Base-by-base conservation (phyloP, 1,140 invertebrate genomes). In the Ceratoteleas bidentatus region DNA sequence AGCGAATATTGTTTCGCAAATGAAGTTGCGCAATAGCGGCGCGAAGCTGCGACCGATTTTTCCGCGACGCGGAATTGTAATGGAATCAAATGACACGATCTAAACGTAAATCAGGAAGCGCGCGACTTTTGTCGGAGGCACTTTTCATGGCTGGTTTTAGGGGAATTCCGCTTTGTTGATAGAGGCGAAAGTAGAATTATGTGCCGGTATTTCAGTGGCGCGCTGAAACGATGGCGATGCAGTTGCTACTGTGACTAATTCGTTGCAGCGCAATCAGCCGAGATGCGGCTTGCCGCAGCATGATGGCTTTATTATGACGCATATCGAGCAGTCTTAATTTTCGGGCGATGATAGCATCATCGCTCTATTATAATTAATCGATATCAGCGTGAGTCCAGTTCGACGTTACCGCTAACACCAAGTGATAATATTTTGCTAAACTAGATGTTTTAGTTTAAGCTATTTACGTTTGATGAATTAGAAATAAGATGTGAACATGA, bases 311-410 rank as follows among this genome's bases (percentile, higher is more conserved):
- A 54, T 54, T 36, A n/a, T 40, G 36, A 33, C 36, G 15, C 34
- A 8, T 57, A 57, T 57, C 13, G 33, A 40, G 36, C 3, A 57
- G 34, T 33, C 34, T 38, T 57, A 57, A 57, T 16, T 34, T 38
- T 14, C 36, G 54, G 13, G 16, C 54, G 54, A 57, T 57, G 54
- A 38, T 57, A 57, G 54, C 36, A 13, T 57, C 36, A 40, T 57
- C 54, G 54, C 0, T 13, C 16, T 16, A 57, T 40, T 57, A 57
- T 57, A 57, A 57, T 57, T 38, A 57, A 57, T 57, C 54, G 54
- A 57, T 57, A 57, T 14, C 36, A 40, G 34, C 14, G 11, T 38
- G 13, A 43, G 54, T 3, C 15, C 34, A 57, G 38, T 57, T 57
- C 16, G 54, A 5, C 24, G 11, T 10, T 33, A 34, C 34, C 34